Base-by-base conservation (phyloP, 2,888 invertebrate genomes). In the Microctonus hyperodae region DNA sequence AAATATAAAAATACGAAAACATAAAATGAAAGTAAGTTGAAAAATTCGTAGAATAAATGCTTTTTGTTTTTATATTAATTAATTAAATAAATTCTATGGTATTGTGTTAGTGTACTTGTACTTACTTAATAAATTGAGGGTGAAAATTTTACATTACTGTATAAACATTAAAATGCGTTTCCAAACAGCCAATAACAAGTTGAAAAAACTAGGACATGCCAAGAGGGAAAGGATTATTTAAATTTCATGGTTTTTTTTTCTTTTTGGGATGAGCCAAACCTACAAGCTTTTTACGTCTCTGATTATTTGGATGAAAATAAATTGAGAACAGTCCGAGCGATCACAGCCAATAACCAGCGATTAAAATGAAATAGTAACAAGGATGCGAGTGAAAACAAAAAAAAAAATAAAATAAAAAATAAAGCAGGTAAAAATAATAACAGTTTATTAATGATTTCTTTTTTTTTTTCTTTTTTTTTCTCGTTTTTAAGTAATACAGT, bases 361-460 rank as follows among this genome's bases (percentile, higher is more conserved):
- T 61, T 50, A 50, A 61, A 10, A 68, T 13, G 57, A 20, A 33
- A 58, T 61, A 63, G 67, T 50, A 68, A 70, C 6, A 31, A 70
- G 74, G 72, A 67, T 76, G 74, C 75, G 70, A 77, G 70, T 74
- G 74, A 67, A 69, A 74, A 63, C 73, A 51, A 64, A 60, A 50
- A 35, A 61, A 58, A 65, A 70, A 77, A 70, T 74, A 74, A 68
- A 69, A 74, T 61, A 74, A 55, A 64, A 62, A 79, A 77, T 70
- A 76, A 78, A 80, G 77, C 78, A 68, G 70, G 71, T 80, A 75
- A 79, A 81, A 81, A 80, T 80, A 79, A 80, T 78, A 81, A 80
- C 75, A 77, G 74, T 81, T 81, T 81, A 80, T 81, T 81, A 77
- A 80, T 76, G 74, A 56, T 61, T 33, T 22, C 40, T 58, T n/a